These are phyloP conservation scores for Euwallacea similis DNA, from an alignment of 1,140 invertebrate genomes.

Conservation along the genomic window DNA sequence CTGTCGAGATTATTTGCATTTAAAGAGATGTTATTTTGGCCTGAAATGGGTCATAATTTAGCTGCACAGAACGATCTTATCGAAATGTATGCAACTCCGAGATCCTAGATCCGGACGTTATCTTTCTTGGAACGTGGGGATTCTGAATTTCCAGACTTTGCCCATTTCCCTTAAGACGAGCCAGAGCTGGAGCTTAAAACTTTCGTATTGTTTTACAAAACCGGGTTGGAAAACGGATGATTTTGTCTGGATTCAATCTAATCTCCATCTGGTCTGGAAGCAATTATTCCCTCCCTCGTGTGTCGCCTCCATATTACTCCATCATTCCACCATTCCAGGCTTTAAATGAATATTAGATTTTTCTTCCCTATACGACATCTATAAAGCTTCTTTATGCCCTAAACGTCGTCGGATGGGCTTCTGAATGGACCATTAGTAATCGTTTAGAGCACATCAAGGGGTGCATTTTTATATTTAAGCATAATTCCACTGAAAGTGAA, in stretches of 20 bases:
- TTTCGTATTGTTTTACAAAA: constrained; percentile 15
- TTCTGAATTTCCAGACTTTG: constrained; percentile 30
- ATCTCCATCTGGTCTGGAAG: no score
- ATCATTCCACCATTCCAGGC: not conserved
- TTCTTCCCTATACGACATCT: constrained; percentile 20
- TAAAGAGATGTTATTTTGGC: constrained; percentile 36
- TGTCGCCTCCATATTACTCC: no score
- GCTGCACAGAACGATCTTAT: constrained; percentile 40
- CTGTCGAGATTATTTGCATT: constrained; percentile 17
- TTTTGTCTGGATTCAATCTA: not conserved
- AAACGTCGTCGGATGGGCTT: constrained; percentile 20
- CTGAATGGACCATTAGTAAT: constrained; percentile 27
- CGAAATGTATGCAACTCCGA: constrained; percentile 42
- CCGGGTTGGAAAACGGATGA: not conserved
- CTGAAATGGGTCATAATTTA: constrained; percentile 33
- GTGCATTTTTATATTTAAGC: constrained; percentile 29
- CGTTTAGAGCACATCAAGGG: constrained; percentile 27
- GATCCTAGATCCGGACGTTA: constrained; percentile 43
- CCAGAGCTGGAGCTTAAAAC: constrained; percentile 29
- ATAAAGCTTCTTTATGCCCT: constrained; percentile 23
- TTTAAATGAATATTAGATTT: constrained; percentile 22
- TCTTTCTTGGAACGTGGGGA: constrained; percentile 40
- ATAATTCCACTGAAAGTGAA: constrained; percentile 12
- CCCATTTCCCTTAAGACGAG: constrained; percentile 39
- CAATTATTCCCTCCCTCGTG: no score